These are phyloP conservation scores for Drosophila quinaria DNA, from an alignment of 2,888 invertebrate genomes.

Conservation along the genomic window DNA sequence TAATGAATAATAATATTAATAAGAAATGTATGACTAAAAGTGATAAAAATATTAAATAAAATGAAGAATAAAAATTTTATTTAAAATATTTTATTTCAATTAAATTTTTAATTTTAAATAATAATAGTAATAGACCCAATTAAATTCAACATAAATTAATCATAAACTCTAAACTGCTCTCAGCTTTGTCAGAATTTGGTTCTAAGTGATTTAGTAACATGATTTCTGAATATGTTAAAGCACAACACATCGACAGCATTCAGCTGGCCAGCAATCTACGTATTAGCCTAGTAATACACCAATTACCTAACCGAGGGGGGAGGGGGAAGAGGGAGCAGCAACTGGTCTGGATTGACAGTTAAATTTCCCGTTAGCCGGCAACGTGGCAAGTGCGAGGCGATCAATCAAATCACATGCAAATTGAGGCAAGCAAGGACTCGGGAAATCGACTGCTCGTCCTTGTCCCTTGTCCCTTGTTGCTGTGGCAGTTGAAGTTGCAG, in stretches of 20 bases:
- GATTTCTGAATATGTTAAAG: neutral
- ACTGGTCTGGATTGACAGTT: conserved; percentile 50
- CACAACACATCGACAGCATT: conserved; percentile 9
- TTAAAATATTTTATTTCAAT: no score
- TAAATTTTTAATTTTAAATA: no score
- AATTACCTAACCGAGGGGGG: conserved; percentile 20
- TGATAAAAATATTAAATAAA: no score
- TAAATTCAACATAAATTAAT: neutral
- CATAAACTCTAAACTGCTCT: no score
- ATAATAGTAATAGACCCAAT: no score
- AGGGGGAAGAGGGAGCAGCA: conserved; percentile 13
- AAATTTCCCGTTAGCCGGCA: conserved; percentile 68
- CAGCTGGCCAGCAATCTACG: neutral
- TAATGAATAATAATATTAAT: no score
- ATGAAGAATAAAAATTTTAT: no score
- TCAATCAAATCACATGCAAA: conserved; percentile 74
- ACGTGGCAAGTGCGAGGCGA: conserved; percentile 43
- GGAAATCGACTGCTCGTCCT: neutral
- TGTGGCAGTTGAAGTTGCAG: conserved; percentile 8
- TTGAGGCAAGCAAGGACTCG: conserved; percentile 46
- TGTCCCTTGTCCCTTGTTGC: neutral
- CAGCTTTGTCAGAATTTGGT: no score
- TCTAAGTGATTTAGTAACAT: neutral
- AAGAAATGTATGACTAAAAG: no score
- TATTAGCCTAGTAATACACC: conserved; percentile 22